phyloP scores from a whole-genome alignment of 2,888 invertebrate genomes.

The Deilephila porcellus region DNA sequence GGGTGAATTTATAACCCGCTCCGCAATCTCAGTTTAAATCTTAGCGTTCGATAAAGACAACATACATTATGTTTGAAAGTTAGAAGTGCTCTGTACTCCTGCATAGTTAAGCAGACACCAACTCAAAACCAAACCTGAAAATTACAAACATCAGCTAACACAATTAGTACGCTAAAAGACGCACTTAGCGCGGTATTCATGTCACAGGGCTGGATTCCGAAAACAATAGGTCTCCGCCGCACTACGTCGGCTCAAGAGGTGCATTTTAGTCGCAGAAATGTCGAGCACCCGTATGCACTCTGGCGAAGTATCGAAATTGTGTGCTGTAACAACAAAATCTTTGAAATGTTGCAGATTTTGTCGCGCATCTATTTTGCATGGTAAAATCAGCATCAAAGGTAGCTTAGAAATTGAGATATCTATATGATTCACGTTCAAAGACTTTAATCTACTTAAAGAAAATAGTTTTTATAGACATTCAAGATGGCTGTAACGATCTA shows the following conservation, averaged over 20 bases:
- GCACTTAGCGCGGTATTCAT: slow-evolving; percentile 32
- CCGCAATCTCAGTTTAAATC: too few relatives aligned
- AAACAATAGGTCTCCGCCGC: slow-evolving; percentile 43
- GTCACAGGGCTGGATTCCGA: slow-evolving; percentile 33
- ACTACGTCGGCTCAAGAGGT: slow-evolving; percentile 45
- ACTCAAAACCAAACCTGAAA: background rate
- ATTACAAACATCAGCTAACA: slow-evolving; percentile 11
- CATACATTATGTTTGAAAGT: too few relatives aligned
- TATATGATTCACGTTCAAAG: too few relatives aligned
- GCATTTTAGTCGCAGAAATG: slow-evolving; percentile 48
- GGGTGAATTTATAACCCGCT: too few relatives aligned
- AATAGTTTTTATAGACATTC: too few relatives aligned
- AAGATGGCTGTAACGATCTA: too few relatives aligned
- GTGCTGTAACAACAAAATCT: background rate
- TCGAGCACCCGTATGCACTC: slow-evolving; percentile 43
- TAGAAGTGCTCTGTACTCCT: background rate
- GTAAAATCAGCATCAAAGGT: too few relatives aligned
- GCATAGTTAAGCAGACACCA: background rate
- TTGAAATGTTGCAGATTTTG: background rate
- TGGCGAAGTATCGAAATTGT: slow-evolving; percentile 28
- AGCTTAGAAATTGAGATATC: too few relatives aligned
- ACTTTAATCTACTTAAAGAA: too few relatives aligned
- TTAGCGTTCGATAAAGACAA: too few relatives aligned
- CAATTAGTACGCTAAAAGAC: slow-evolving; percentile 33
- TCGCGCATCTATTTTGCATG: too few relatives aligned